Percentiles rank a stretch among this genome's conserved stretches.
Conservation (phyloP, 2,888 invertebrate genomes). For the Schizotus pectinicornis region DNA sequence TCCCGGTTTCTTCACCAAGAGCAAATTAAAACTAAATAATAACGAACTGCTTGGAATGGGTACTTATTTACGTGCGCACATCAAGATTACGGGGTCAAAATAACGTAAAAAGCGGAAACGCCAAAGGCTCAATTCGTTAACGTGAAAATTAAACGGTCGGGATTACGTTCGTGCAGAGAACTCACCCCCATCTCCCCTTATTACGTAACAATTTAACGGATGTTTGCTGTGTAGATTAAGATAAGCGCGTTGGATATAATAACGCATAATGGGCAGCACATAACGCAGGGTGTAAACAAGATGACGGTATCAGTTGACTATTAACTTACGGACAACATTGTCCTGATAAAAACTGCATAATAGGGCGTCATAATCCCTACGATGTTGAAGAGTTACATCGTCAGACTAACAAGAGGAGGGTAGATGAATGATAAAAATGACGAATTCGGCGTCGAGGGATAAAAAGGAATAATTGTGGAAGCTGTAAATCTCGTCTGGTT, state of each 20-base stretch:
- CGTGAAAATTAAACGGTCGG: not conserved
- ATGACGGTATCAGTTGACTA: slow-evolving; percentile 24
- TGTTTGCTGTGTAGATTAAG: slow-evolving; percentile 48
- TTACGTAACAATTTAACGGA: slow-evolving; percentile 51
- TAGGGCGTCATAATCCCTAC: slow-evolving; percentile 17
- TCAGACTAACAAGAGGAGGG: not conserved
- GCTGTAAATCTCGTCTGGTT: slow-evolving; percentile 51
- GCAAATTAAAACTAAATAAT: slow-evolving; percentile 23
- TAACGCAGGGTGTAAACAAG: slow-evolving; percentile 37
- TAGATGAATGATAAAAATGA: slow-evolving; percentile 22
- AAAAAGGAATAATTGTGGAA: slow-evolving; percentile 49
- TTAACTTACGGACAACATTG: slow-evolving; percentile 20
- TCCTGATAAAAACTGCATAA: slow-evolving; percentile 20
- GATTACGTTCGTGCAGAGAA: slow-evolving; percentile 19
- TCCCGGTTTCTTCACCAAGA: not conserved
- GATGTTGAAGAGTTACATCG: slow-evolving; percentile 8
- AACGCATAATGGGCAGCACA: slow-evolving; percentile 37
- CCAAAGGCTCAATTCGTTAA: slow-evolving; percentile 32
- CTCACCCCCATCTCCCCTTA: slow-evolving; percentile 39
- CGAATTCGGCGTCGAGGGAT: slow-evolving; percentile 25
- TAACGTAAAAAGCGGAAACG: slow-evolving; percentile 34
- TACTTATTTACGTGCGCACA: slow-evolving; percentile 26
- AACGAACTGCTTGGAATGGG: slow-evolving; percentile 17
- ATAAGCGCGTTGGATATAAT: slow-evolving; percentile 45
- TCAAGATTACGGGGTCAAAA: slow-evolving; percentile 26